Percentiles rank a stretch among this genome's conserved stretches.
These are phyloP conservation scores for Panonychus citri DNA, from an alignment of 1,140 invertebrate genomes.

Conservation along the genomic window DNA sequence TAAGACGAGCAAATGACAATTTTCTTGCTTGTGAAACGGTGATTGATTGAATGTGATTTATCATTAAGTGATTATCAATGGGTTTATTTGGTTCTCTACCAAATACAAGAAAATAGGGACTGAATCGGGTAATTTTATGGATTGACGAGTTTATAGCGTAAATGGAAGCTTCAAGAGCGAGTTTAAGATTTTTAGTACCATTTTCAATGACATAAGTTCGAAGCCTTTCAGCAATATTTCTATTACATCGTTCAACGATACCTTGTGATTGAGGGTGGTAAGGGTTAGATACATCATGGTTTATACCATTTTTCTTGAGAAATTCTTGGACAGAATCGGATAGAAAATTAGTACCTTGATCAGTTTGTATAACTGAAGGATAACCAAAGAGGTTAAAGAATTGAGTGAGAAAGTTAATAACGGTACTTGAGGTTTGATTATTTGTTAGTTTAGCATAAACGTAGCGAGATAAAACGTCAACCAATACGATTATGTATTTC, in stretches of 20 bases:
- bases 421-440: neutral
- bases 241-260: neutral
- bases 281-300: too few species aligned
- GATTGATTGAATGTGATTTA: neutral
- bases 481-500: neutral
- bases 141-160: neutral
- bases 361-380: neutral
- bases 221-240: neutral
- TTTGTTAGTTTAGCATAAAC: neutral
- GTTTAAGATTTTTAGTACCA: neutral
- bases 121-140: neutral
- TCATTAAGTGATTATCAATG: neutral
- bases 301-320: neutral
- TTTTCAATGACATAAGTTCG: neutral
- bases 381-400: neutral
- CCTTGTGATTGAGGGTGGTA: too few species aligned
- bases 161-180: neutral
- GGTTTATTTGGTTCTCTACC: neutral
- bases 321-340: neutral
- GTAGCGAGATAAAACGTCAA: neutral
- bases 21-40: too few species aligned
- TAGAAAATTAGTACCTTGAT: neutral
- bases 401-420: neutral
- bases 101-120: neutral
- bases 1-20: too few species aligned